Conservation (phyloP, 30 jellyfish, hydroid and myxozoan genomes). For the Aurelia aurita complex sp. Pacific region DNA sequence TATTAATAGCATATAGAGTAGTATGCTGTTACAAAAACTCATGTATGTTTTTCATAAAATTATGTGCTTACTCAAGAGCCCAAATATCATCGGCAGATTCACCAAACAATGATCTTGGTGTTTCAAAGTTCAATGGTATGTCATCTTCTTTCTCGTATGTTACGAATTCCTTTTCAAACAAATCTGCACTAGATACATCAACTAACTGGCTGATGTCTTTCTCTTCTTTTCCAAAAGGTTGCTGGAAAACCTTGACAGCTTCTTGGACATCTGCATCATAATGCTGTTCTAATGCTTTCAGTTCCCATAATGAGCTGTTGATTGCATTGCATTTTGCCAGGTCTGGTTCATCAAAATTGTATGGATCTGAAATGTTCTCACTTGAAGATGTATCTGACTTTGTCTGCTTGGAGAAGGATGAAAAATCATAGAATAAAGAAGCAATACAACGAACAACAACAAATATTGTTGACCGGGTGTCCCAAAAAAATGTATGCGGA, state of each 20-base stretch:
- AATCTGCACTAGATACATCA: slow-evolving; percentile 49
- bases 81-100: slow-evolving; percentile 55
- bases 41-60: no score
- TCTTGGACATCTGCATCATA: slow-evolving; percentile 72
- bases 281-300: slow-evolving; percentile 78
- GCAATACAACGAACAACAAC: no score
- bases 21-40: no score
- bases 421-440: no score
- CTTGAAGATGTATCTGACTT: background rate
- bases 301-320: slow-evolving; percentile 96
- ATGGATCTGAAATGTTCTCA: slow-evolving; percentile 70
- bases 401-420: slow-evolving; percentile 6
- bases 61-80: slow-evolving; percentile 57
- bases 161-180: slow-evolving; percentile 54
- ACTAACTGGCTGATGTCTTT: slow-evolving; percentile 56
- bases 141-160: slow-evolving; percentile 33
- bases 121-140: slow-evolving; percentile 58
- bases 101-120: slow-evolving; percentile 48
- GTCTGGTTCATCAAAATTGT: slow-evolving; percentile 56
- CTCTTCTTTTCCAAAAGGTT: slow-evolving; percentile 67
- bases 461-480: no score
- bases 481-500: no score
- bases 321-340: slow-evolving; percentile 92
- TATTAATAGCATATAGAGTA: no score
- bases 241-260: slow-evolving; percentile 67